Evolutionary conservation across 2,888 invertebrate species (phyloP).

Genomic region (Callyntrura sp.): DNA sequence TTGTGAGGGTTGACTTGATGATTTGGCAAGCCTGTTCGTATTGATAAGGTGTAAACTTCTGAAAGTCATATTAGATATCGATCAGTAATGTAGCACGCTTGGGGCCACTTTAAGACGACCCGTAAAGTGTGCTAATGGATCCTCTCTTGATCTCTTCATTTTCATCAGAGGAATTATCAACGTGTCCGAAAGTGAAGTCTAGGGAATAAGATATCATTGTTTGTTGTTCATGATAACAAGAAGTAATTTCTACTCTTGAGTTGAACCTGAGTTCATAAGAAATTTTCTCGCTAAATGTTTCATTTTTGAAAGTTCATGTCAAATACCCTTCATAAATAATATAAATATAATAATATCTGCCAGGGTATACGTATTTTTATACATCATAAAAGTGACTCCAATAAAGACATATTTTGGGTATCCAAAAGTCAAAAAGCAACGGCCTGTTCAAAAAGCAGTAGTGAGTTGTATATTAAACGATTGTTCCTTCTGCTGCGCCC

Average conservation of each 20-base stretch:
- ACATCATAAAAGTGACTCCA: constrained; percentile 59
- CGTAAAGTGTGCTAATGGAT: constrained; percentile 74
- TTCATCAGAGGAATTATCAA: constrained; percentile 62
- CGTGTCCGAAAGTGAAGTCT: constrained; percentile 35
- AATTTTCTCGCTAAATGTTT: constrained; percentile 42
- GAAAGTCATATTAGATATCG: constrained; percentile 66
- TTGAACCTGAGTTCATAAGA: background rate
- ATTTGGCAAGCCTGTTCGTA: background rate
- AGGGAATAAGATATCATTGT: constrained; percentile 41
- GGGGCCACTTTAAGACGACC: constrained; percentile 10
- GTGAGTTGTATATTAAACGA: constrained; percentile 28
- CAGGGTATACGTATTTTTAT: constrained; percentile 29
- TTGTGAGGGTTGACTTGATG: background rate
- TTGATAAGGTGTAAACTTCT: constrained; percentile 17
- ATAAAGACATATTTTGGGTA: constrained; percentile 37
- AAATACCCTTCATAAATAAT: constrained; percentile 61
- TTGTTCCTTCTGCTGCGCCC: background rate
- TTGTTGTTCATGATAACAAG: constrained; percentile 1
- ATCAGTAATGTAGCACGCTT: constrained; percentile 64
- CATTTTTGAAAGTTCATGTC: constrained; percentile 48
- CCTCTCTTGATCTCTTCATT: constrained; percentile 49
- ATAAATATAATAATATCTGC: constrained; percentile 36
- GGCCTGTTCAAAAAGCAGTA: constrained; percentile 38
- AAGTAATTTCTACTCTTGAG: constrained; percentile 1
- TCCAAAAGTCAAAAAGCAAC: constrained; percentile 28